Conservation (phyloP, 1,140 invertebrate species). For the Cotesia typhae region DNA sequence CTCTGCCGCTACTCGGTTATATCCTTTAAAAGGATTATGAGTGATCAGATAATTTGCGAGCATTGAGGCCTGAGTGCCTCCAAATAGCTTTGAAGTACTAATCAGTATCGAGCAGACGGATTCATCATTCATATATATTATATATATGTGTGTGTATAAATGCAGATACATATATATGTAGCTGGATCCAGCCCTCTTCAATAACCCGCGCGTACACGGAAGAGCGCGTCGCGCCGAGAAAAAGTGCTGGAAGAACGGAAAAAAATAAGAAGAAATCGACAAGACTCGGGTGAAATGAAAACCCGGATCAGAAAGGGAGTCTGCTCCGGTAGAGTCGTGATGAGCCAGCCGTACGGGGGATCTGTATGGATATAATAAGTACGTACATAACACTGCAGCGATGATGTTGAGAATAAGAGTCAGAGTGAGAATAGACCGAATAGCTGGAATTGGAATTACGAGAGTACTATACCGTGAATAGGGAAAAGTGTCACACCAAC, state of each 20-base stretch:
- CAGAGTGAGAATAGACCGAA: constrained; percentile 17
- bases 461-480: constrained; percentile 26
- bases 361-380: background rate
- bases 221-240: background rate
- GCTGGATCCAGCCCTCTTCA: background rate
- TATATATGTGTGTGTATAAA: constrained; percentile 10
- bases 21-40: background rate
- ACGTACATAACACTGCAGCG: background rate
- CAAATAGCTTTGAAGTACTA: constrained; percentile 60
- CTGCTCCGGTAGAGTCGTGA: background rate
- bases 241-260: background rate
- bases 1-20: background rate
- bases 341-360: constrained; percentile 20
- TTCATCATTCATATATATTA: constrained; percentile 40
- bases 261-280: constrained; percentile 6
- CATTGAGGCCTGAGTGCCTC: constrained; percentile 37
- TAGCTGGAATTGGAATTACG: background rate
- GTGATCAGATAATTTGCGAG: constrained; percentile 47
- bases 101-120: constrained; percentile 57
- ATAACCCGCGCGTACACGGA: background rate
- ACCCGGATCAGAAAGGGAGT: constrained; percentile 21
- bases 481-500: constrained; percentile 39
- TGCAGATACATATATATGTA: constrained; percentile 9
- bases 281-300: constrained; percentile 33
- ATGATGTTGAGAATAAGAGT: constrained; percentile 22